Conservation (phyloP, 2,888 invertebrate species). For the Eurois occulta region DNA sequence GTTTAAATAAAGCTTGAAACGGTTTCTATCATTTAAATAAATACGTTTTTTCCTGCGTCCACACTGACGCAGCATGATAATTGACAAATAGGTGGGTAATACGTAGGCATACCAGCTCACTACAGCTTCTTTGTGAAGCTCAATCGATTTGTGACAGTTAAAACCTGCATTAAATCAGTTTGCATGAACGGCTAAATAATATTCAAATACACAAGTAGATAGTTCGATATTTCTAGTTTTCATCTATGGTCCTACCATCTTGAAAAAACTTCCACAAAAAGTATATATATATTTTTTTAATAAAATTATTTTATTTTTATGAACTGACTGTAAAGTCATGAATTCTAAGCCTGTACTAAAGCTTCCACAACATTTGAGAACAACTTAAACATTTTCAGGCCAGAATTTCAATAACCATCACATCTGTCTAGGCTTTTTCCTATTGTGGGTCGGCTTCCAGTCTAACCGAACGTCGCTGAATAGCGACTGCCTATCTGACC, state of each 20-base stretch:
- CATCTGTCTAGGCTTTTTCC: not conserved
- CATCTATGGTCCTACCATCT: not conserved
- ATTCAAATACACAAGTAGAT: no score
- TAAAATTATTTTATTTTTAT: not conserved
- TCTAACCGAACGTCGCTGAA: not conserved
- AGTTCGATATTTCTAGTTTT: not conserved
- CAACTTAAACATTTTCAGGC: not conserved
- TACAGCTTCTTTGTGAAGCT: conserved; percentile 5
- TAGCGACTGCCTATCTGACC: not conserved
- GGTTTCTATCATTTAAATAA: conserved; percentile 28
- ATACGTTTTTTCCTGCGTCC: conserved; percentile 1
- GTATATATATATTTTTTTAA: not conserved
- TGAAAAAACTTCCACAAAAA: not conserved
- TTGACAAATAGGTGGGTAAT: conserved; percentile 19
- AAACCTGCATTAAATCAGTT: conserved; percentile 11
- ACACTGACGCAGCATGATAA: conserved; percentile 21
- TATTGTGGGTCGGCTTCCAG: not conserved
- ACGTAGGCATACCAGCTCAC: not conserved
- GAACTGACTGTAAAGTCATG: not conserved
- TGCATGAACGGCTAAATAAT: not conserved
- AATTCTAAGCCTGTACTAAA: not conserved
- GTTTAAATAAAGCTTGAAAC: conserved; percentile 25
- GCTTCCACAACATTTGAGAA: not conserved
- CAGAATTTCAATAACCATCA: not conserved
- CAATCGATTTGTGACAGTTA: conserved; percentile 21